Evolutionary conservation across 2,113 vertebrate species (phyloP).

Genomic region (Pantherophis guttatus): DNA sequence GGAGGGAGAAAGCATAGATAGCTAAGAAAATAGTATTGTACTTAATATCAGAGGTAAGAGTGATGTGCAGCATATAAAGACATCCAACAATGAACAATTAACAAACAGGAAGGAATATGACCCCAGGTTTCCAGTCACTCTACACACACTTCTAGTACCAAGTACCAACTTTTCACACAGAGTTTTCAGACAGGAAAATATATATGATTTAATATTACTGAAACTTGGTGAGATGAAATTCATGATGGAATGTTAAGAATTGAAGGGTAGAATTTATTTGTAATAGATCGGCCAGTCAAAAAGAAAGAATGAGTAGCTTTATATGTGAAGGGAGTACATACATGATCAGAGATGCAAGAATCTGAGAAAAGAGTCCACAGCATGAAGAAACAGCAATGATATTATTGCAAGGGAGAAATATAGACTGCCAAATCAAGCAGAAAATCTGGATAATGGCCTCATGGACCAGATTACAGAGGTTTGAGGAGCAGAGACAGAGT

Average conservation of each 20-base stretch:
- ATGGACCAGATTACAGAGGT: not conserved
- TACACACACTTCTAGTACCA: not conserved
- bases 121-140: not conserved
- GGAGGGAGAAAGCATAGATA: not conserved
- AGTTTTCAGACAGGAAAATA: not conserved
- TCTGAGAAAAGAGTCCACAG: not conserved
- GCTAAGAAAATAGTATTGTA: not conserved
- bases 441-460: not conserved
- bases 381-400: not conserved
- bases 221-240: not conserved
- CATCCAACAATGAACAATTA: not conserved
- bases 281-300: not conserved
- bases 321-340: not conserved
- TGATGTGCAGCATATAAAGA: not conserved
- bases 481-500: not conserved
- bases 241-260: not conserved
- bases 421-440: not conserved
- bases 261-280: not conserved
- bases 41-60: not conserved
- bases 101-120: not conserved
- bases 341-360: not conserved
- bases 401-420: not conserved
- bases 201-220: not conserved
- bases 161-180: no score
- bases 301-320: not conserved